A percentile compares a stretch with the other conserved stretches of the same genome.
phyloP scores from a whole-genome alignment of 2,797 vertebrate species.

The Enteromius viviparus region DNA sequence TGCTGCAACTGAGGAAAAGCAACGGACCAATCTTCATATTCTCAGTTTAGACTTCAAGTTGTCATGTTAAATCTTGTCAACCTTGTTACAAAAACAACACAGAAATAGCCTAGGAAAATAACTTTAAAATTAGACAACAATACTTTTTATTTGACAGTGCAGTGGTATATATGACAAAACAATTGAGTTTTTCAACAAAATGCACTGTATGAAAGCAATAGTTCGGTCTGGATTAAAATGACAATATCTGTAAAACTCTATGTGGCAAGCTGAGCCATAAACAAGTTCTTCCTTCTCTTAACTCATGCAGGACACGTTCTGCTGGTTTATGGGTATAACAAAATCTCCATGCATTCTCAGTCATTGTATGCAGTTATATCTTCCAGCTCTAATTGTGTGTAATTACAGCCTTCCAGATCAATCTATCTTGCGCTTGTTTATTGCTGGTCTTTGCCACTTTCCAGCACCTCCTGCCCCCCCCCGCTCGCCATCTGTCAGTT shows the following conservation, averaged over 20 bases:
- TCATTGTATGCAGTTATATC: not conserved
- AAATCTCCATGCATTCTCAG: not conserved
- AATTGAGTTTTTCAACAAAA: not conserved
- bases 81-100: not conserved
- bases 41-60: not conserved
- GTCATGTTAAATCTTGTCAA: not conserved
- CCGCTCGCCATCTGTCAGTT: conserved; percentile 29
- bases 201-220: not conserved
- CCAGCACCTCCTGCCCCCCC: conserved; percentile 4
- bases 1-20: not conserved
- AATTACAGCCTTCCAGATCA: conserved; percentile 72
- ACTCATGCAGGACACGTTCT: not conserved
- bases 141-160: not conserved
- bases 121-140: not conserved
- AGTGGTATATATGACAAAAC: not conserved
- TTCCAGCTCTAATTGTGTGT: conserved; percentile 54
- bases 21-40: not conserved
- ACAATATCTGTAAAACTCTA: not conserved
- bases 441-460: conserved; percentile 36
- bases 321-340: not conserved
- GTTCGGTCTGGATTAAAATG: not conserved
- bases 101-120: not conserved
- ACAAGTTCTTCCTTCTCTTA: not conserved
- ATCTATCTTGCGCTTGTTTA: conserved; percentile 62
- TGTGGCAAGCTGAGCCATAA: not conserved